phyloP scores from a whole-genome alignment of 2,888 invertebrate species.

The Scaptomyza parva region DNA sequence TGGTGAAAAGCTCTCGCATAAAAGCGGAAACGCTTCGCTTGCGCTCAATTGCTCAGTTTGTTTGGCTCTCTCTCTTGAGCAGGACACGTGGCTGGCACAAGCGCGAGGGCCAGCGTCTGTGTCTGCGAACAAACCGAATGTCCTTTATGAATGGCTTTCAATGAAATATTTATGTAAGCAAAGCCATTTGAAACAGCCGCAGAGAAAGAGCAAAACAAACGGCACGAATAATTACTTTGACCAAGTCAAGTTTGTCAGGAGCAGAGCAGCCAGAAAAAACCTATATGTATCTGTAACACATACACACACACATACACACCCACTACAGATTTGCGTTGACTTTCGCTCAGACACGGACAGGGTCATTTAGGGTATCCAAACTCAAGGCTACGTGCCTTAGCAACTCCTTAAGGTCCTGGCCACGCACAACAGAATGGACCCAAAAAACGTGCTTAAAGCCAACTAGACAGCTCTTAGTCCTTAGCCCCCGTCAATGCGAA shows the following conservation, averaged over 20 bases:
- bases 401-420: slow-evolving; percentile 8
- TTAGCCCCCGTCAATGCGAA: slow-evolving; percentile 9
- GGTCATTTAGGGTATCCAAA: slow-evolving; percentile 31
- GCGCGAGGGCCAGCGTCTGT: slow-evolving; percentile 45
- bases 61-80: slow-evolving; percentile 28
- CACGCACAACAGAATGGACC: background rate
- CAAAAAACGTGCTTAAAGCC: slow-evolving; percentile 12
- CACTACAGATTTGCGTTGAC: background rate
- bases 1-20: slow-evolving; percentile 70
- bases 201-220: slow-evolving; percentile 32
- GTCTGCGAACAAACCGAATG: slow-evolving; percentile 49
- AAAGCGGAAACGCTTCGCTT: background rate
- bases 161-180: slow-evolving; percentile 74
- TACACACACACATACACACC: too few species aligned
- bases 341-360: slow-evolving; percentile 22
- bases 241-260: slow-evolving; percentile 15
- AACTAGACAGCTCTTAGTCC: slow-evolving; percentile 21
- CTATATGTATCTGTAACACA: slow-evolving; percentile 3
- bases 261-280: slow-evolving; percentile 8
- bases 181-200: slow-evolving; percentile 52
- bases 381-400: slow-evolving; percentile 34
- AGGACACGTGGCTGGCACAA: slow-evolving; percentile 58
- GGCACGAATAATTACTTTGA: slow-evolving; percentile 39
- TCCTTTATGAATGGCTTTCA: slow-evolving; percentile 73
- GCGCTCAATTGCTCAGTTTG: slow-evolving; percentile 25